Conservation (phyloP, 2,113 vertebrate genomes). For the Notarius lentiginosus region DNA sequence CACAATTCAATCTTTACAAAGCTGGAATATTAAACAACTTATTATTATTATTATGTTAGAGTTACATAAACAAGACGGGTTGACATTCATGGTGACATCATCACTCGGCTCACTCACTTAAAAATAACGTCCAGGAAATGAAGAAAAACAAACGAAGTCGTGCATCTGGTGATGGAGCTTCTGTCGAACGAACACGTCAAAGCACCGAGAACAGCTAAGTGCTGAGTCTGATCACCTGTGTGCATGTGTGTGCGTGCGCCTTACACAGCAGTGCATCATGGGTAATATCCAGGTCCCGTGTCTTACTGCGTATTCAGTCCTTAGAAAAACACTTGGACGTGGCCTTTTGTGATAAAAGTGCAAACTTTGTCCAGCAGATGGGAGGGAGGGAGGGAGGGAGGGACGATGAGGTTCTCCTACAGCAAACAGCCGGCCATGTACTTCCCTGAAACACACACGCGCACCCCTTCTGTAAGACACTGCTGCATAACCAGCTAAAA, state of each 20-base stretch:
- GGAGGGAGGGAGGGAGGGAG: too few relatives aligned
- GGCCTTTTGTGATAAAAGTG: constrained; percentile 53
- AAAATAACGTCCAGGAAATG: constrained; percentile 15
- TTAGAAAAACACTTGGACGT: constrained; percentile 12
- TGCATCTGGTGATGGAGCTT: constrained; percentile 28
- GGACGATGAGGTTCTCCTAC: constrained; percentile 51
- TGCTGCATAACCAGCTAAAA: background rate
- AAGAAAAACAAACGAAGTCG: constrained; percentile 23
- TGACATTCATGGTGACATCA: constrained; percentile 47
- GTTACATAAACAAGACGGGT: constrained; percentile 53
- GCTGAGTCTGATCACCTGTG: background rate
- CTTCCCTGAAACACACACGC: constrained; percentile 66
- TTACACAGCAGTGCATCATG: constrained; percentile 34
- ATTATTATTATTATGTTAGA: constrained; percentile 27
- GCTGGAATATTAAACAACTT: background rate
- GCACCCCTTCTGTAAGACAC: background rate
- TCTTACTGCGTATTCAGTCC: background rate
- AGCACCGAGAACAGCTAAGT: constrained; percentile 10
- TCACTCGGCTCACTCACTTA: constrained; percentile 36
- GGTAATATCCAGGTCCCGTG: background rate
- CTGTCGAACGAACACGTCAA: constrained; percentile 3
- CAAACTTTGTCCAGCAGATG: constrained; percentile 47
- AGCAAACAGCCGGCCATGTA: constrained; percentile 76
- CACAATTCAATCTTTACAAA: constrained; percentile 17
- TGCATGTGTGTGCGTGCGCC: background rate